Conservation (phyloP, 2,797 vertebrate genomes). For the Spheniscus humboldti region DNA sequence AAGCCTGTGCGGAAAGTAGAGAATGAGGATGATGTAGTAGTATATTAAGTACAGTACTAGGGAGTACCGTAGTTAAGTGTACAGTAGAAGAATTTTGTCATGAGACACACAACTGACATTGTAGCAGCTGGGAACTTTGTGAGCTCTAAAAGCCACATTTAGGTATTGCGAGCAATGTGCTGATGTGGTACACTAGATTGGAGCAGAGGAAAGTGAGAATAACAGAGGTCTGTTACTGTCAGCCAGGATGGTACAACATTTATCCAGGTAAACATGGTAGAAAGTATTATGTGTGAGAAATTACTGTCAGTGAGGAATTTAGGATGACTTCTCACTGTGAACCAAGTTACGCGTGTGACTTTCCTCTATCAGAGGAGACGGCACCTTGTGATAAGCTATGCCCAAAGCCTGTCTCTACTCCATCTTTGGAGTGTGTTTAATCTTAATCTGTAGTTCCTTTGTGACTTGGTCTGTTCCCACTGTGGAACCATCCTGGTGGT, state of each 20-base stretch:
- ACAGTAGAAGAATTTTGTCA: not conserved
- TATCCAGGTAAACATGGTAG: not conserved
- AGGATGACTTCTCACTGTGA: not conserved
- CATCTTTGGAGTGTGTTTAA: not conserved
- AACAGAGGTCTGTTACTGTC: not conserved
- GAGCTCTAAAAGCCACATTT: not conserved
- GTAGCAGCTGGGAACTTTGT: not conserved
- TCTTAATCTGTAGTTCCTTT: not conserved
- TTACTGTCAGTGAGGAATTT: not conserved
- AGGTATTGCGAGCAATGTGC: not conserved
- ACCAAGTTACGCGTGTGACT: not conserved
- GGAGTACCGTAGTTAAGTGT: not conserved
- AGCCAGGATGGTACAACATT: not conserved
- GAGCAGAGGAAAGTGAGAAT: not conserved
- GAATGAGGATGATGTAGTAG: not conserved
- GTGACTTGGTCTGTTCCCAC: not conserved
- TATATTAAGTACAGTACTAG: not conserved
- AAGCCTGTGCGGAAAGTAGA: not conserved
- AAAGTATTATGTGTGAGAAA: not conserved
- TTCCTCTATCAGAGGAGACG: not conserved
- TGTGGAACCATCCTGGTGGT: not conserved
- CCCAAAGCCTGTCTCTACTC: not conserved
- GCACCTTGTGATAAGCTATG: not conserved
- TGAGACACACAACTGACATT: not conserved
- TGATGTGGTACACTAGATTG: not conserved